A percentile compares a stretch with the other conserved stretches of the same genome.
phyloP scores from a whole-genome alignment of 1,140 invertebrate species.

The Andrena cerasifolii region DNA sequence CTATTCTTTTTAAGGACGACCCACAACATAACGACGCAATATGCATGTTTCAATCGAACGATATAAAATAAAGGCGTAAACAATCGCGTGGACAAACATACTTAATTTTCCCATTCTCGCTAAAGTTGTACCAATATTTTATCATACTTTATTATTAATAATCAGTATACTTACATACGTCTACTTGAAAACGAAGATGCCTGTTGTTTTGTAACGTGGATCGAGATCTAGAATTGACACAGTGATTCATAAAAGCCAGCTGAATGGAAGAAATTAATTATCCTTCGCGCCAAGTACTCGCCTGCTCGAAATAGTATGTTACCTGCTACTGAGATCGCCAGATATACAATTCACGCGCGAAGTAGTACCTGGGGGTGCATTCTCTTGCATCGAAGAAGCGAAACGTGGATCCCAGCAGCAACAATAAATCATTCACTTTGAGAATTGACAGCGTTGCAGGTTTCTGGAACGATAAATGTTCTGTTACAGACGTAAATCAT shows the following conservation, averaged over 20 bases:
- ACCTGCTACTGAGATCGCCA: background rate
- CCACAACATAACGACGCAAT: too few relatives aligned
- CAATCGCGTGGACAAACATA: too few relatives aligned
- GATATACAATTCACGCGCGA: background rate
- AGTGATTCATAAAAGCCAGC: background rate
- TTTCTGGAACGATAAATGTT: constrained; percentile 8
- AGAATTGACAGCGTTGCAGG: background rate
- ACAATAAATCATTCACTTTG: background rate
- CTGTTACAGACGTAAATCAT: constrained; percentile 20
- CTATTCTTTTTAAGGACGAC: too few relatives aligned
- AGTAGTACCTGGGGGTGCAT: background rate
- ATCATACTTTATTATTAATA: too few relatives aligned
- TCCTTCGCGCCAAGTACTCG: background rate
- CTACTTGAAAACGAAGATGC: too few relatives aligned
- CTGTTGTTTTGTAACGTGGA: too few relatives aligned
- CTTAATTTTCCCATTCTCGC: too few relatives aligned
- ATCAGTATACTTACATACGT: too few relatives aligned
- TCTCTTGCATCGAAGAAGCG: background rate
- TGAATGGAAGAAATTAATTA: constrained; percentile 2
- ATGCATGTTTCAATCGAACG: too few relatives aligned
- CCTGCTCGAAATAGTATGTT: background rate
- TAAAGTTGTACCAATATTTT: too few relatives aligned
- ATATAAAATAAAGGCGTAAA: too few relatives aligned
- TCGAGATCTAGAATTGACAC: too few relatives aligned
- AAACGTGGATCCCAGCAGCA: background rate